Conservation (phyloP, 2,113 vertebrate species). For the Eublepharis macularius region DNA sequence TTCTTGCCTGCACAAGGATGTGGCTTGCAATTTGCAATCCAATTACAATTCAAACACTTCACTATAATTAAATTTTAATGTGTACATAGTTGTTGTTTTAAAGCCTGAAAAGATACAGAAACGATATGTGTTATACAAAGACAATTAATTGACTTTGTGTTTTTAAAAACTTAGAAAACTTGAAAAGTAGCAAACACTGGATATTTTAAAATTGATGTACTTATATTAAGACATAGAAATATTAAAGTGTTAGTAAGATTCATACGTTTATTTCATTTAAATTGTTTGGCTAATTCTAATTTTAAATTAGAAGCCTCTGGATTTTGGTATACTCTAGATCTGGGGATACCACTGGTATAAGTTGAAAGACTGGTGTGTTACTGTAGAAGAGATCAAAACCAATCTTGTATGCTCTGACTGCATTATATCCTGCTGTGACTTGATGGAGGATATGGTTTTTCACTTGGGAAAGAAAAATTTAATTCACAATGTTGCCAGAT, state of each 20-base stretch:
- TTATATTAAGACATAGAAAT: conserved; percentile 68
- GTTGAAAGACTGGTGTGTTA: conserved; percentile 76
- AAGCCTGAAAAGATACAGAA: not conserved
- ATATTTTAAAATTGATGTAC: conserved; percentile 68
- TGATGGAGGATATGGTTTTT: conserved; percentile 78
- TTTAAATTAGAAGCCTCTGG: conserved; percentile 79
- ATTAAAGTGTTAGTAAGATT: conserved; percentile 80
- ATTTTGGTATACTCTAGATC: conserved; percentile 73
- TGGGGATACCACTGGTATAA: conserved; percentile 75
- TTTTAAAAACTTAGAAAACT: not conserved
- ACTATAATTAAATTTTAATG: not conserved
- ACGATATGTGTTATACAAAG: not conserved
- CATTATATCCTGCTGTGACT: conserved; percentile 75
- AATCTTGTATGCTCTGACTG: conserved; percentile 76
- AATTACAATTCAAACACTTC: too few relatives aligned
- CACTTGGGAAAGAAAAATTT: conserved; percentile 81
- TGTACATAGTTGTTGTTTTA: not conserved
- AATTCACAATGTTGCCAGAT: conserved; percentile 79
- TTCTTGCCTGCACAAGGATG: not conserved
- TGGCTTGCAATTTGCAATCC: not conserved
- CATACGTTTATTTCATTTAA: conserved; percentile 73
- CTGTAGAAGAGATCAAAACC: conserved; percentile 80
- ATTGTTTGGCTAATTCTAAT: conserved; percentile 77
- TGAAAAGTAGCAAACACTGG: conserved; percentile 44
- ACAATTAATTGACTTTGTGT: conserved; percentile 5